These are phyloP conservation scores for Dasyprocta punctata DNA, from an alignment of 2,113 vertebrate genomes.

Conservation along the genomic window DNA sequence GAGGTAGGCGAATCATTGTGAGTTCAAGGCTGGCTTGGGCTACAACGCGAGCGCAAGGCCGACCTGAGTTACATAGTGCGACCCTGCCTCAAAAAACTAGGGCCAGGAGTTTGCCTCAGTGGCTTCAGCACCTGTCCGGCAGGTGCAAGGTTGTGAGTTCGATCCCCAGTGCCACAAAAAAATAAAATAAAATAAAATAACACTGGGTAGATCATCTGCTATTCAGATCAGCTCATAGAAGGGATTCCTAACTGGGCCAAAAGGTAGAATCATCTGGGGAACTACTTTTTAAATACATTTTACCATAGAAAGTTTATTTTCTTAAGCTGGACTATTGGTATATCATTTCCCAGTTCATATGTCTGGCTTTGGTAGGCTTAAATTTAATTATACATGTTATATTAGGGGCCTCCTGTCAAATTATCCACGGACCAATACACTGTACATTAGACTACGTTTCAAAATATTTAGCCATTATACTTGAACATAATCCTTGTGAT, in stretches of 20 bases:
- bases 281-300: not conserved
- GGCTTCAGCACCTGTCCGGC: too few relatives aligned
- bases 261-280: not conserved
- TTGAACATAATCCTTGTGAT: not conserved
- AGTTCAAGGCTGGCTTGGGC: too few relatives aligned
- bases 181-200: too few relatives aligned
- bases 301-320: not conserved
- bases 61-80: too few relatives aligned
- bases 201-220: not conserved
- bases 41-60: too few relatives aligned
- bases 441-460: not conserved
- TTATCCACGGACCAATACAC: fast-evolving
- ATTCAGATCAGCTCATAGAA: not conserved
- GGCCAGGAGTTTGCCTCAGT: too few relatives aligned
- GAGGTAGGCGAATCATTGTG: too few relatives aligned
- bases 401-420: not conserved
- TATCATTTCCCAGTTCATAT: not conserved
- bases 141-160: too few relatives aligned
- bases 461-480: not conserved
- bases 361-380: not conserved
- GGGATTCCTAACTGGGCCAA: not conserved
- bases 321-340: not conserved
- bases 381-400: not conserved
- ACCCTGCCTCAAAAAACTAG: too few relatives aligned
- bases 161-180: too few relatives aligned